A percentile compares a stretch with the other conserved stretches of the same genome.
phyloP scores from a whole-genome alignment of 1,140 invertebrate species.

The Bombus terrestris region DNA sequence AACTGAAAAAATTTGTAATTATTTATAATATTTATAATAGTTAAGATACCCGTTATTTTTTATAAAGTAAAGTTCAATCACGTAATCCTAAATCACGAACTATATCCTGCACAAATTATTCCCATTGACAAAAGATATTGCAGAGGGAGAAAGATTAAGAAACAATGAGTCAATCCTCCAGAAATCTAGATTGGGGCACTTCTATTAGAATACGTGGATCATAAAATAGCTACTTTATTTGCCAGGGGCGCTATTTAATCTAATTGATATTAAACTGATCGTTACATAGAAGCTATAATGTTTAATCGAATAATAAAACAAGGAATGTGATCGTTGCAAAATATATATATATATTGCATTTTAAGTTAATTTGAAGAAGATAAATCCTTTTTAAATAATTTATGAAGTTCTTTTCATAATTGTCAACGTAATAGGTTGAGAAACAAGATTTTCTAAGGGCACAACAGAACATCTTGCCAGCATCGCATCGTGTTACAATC shows the following conservation, averaged over 20 bases:
- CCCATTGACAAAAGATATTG: too few species aligned
- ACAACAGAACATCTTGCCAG: conserved; percentile 87
- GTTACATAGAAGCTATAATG: neutral
- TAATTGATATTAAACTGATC: neutral
- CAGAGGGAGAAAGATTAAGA: neutral
- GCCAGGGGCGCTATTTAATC: neutral
- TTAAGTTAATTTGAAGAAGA: neutral
- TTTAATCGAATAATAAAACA: neutral
- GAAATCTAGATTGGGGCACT: neutral
- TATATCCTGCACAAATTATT: too few species aligned
- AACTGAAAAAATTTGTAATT: too few species aligned
- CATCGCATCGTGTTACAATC: conserved; percentile 85
- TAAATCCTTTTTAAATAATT: neutral
- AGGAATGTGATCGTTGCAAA: neutral
- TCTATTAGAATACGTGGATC: neutral
- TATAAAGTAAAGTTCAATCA: neutral
- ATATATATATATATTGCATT: neutral
- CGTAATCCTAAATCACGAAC: neutral
- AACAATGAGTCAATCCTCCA: neutral
- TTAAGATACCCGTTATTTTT: neutral
- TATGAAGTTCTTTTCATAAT: neutral
- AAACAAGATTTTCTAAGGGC: conserved; percentile 87
- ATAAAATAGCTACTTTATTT: neutral
- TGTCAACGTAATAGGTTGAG: conserved; percentile 80
- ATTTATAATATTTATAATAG: too few species aligned